Evolutionary conservation across 2,888 invertebrate genomes (phyloP), one percentile per base, ranked within the genome.

Genomic region (Polyploca ridens): DNA sequence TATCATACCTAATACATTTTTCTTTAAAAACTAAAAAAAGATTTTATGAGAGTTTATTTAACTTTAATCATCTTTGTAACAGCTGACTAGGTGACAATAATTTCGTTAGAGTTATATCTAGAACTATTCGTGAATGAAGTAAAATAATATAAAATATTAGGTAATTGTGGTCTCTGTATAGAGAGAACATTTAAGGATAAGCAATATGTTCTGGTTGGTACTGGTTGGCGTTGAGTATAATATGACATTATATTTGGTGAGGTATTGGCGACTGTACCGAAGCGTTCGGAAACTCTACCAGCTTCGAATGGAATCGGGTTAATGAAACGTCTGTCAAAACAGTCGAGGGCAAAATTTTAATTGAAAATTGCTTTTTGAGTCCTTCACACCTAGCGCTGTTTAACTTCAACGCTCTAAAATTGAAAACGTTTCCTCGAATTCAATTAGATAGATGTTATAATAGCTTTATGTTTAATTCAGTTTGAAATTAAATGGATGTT

Each of bases 271-370:
- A 33, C 19, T 60, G 16, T 8, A 38, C 19, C 14, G 8, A 3
- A 27, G 35, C 35, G 62, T n/a, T 58, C 68, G 72, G 70, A 75
- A 77, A 77, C 73, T 65, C 71, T 66, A 69, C 66, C 71, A 67
- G 54, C 77, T 75, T 66, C 70, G 70, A 84, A 81, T 80, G 83
- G 79, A 90, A 90, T 81, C 86, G 82, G 91, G 92, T 90, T 91
- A 93, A 93, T 93, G 90, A 91, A 93, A 92, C 76, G 92, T 91
- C 93, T 88, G 88, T 93, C 91, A 91, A 88, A 88, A 87, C 79
- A 79, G 78, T 77, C 72, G 82, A 77, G 80, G 77, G 79, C 75
- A 77, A 86, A 60, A 88, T 85, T 91, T 90, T 89, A 91, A 91
- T 90, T 89, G 88, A 88, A 92, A 85, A 87, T 88, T 79, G 86